These are phyloP conservation scores for Balaenoptera acutorostrata DNA, from an alignment of 2,113 vertebrate genomes.

Conservation along the genomic window DNA sequence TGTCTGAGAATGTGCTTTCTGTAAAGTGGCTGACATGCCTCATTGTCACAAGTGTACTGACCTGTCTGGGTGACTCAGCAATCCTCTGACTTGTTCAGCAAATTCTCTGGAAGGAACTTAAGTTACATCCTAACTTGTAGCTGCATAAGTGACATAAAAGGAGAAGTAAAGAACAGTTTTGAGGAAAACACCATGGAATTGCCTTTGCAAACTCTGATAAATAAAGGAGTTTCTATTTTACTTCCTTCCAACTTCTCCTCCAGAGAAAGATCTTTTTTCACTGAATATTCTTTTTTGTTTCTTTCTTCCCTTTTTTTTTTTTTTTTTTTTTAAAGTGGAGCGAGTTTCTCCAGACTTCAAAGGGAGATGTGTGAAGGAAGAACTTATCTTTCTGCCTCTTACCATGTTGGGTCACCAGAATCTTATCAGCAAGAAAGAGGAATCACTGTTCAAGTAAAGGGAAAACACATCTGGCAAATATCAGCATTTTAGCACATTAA, in stretches of 20 bases:
- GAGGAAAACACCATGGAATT: neutral
- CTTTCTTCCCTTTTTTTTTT: neutral
- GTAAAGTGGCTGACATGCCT: neutral
- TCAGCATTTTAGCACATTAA: neutral
- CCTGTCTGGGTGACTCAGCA: neutral
- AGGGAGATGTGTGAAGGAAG: neutral
- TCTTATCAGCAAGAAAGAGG: conserved; percentile 41
- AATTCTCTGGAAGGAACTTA: neutral
- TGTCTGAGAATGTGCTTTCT: neutral
- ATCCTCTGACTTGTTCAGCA: neutral
- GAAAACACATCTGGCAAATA: conserved; percentile 39
- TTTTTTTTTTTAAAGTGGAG: neutral
- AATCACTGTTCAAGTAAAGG: neutral
- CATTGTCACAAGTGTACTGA: neutral
- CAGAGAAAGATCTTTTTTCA: neutral
- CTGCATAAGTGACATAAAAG: neutral
- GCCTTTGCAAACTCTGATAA: neutral
- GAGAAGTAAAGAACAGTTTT: neutral
- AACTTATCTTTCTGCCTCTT: conserved; percentile 36
- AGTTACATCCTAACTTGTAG: neutral
- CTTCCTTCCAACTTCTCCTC: conserved; percentile 21
- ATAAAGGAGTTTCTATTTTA: conserved; percentile 6
- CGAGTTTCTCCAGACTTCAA: conserved; percentile 29
- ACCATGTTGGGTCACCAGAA: neutral
- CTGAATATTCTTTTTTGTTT: neutral